Percentiles rank a stretch among this genome's conserved stretches.
These are phyloP conservation scores for Polyommatus icarus DNA, from an alignment of 2,888 invertebrate genomes.

Conservation along the genomic window DNA sequence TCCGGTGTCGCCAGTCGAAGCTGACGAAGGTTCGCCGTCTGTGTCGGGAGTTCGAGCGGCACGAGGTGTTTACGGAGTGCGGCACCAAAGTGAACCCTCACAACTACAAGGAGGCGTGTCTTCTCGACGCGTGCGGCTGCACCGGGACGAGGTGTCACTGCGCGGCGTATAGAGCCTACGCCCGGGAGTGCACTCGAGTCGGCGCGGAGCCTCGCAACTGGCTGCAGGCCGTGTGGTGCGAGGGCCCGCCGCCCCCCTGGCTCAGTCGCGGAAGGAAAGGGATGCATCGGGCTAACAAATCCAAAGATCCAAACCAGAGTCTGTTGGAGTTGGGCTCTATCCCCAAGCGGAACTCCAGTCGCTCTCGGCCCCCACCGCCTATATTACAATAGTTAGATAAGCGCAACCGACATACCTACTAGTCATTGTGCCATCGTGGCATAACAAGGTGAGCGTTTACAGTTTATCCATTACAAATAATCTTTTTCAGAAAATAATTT, in stretches of 20 bases:
- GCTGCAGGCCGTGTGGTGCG: constrained; percentile 86
- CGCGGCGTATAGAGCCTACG: constrained; percentile 93
- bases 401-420: constrained; percentile 59
- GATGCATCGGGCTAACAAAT: constrained; percentile 43
- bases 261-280: constrained; percentile 56
- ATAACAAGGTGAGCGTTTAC: constrained; percentile 59
- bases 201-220: constrained; percentile 87
- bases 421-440: constrained; percentile 75
- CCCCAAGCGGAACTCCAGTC: constrained; percentile 59
- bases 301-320: constrained; percentile 43
- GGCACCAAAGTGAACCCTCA: constrained; percentile 88
- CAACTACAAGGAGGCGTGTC: constrained; percentile 92
- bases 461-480: background rate
- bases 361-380: constrained; percentile 71
- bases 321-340: constrained; percentile 57
- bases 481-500: background rate
- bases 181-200: constrained; percentile 90
- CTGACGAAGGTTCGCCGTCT: constrained; percentile 67
- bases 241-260: constrained; percentile 67
- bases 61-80: constrained; percentile 86
- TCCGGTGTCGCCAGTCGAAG: constrained; percentile 74
- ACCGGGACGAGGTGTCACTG: constrained; percentile 90
- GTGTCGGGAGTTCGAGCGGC: constrained; percentile 75
- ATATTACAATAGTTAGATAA: constrained; percentile 59
- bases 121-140: constrained; percentile 94